Evolutionary conservation across 1,140 invertebrate genomes (phyloP).

Genomic region (Zophobas morio): DNA sequence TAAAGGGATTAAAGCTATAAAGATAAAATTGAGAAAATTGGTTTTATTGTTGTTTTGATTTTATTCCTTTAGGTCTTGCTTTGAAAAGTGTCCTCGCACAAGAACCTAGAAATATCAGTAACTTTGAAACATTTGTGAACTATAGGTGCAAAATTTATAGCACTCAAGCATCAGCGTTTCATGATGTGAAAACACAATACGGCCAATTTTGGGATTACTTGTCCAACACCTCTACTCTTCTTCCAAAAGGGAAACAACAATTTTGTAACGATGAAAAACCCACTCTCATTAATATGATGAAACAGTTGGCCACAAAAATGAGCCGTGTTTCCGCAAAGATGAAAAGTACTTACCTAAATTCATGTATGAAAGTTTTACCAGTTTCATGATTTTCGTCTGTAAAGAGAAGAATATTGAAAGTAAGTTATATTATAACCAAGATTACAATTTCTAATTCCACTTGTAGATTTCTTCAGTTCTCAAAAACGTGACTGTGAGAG

Average conservation of each 20-base stretch:
- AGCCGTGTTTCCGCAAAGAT: constrained; percentile 6
- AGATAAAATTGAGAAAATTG: neutral
- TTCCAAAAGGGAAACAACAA: neutral
- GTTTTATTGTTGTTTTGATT: neutral
- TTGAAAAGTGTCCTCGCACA: constrained; percentile 2
- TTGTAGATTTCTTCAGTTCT: constrained; percentile 24
- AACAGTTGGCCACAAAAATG: neutral
- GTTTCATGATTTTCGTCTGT: constrained; percentile 1
- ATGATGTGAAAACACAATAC: neutral
- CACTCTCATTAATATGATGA: neutral
- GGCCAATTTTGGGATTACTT: constrained; percentile 15
- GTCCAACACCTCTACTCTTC: neutral
- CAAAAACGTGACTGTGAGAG: neutral
- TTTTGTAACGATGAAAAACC: neutral
- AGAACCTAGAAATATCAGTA: neutral
- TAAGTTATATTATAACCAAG: neutral
- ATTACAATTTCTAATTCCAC: neutral
- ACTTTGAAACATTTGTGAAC: neutral
- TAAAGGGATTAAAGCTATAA: no score
- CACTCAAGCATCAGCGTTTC: constrained; percentile 2
- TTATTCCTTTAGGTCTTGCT: neutral
- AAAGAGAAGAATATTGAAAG: neutral
- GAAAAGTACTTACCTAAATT: constrained; percentile 17
- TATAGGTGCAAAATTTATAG: constrained; percentile 1
- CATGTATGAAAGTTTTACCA: neutral